These are phyloP conservation scores for Tryphoninae sp. DNA, from an alignment of 2,888 invertebrate species.

Conservation along the genomic window DNA sequence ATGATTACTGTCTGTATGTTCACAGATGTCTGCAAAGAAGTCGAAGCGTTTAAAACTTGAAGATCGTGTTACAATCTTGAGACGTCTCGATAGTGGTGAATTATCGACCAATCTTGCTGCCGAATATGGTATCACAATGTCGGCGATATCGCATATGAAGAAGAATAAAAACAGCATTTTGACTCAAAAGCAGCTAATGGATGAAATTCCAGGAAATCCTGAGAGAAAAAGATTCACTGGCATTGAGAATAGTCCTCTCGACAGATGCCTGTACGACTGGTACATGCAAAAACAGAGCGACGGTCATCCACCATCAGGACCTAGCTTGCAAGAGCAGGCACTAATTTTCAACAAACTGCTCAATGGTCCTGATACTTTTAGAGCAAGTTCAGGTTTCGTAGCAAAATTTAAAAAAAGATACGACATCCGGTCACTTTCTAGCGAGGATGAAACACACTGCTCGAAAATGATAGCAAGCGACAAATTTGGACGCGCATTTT, in stretches of 20 bases:
- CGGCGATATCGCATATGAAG: slow-evolving; percentile 11
- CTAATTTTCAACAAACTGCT: slow-evolving; percentile 3
- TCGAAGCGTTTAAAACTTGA: slow-evolving; percentile 12
- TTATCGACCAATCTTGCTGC: slow-evolving; percentile 11
- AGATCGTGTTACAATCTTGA: background rate
- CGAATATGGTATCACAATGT: slow-evolving; percentile 13
- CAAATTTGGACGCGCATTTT: slow-evolving; percentile 28
- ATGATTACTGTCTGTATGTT: background rate
- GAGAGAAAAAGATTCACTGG: slow-evolving; percentile 13
- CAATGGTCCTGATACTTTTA: slow-evolving; percentile 9
- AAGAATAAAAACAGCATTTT: background rate
- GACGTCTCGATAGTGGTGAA: slow-evolving; percentile 12
- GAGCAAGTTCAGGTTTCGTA: slow-evolving; percentile 46
- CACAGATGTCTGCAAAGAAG: slow-evolving; percentile 7
- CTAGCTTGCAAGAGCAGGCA: background rate
- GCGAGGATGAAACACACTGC: slow-evolving; percentile 30
- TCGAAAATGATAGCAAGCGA: slow-evolving; percentile 25
- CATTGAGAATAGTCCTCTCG: slow-evolving; percentile 20
- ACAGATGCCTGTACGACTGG: slow-evolving; percentile 13
- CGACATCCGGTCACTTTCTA: background rate
- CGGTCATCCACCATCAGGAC: background rate
- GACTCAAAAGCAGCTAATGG: slow-evolving; percentile 5
- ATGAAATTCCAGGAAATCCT: background rate
- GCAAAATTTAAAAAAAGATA: slow-evolving; percentile 53
- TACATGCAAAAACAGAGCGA: slow-evolving; percentile 11